Conservation (phyloP, 2,888 invertebrate species). For the Pinctada fucata region DNA sequence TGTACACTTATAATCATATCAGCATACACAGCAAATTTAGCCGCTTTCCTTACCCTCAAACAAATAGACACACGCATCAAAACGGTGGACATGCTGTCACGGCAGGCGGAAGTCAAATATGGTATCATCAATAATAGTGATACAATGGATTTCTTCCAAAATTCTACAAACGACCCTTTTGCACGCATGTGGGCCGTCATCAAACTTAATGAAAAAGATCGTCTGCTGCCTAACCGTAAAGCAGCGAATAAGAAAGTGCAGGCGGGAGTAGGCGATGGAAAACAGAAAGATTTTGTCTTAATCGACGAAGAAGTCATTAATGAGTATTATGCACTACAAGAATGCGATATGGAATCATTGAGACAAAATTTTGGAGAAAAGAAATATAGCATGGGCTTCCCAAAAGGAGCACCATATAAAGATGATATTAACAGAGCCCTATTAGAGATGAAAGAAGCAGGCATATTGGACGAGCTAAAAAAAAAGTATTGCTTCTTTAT, state of each 20-base stretch:
- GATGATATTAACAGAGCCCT: slow-evolving; percentile 66
- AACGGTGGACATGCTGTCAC: slow-evolving; percentile 59
- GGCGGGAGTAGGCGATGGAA: slow-evolving; percentile 25
- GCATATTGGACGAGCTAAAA: slow-evolving; percentile 57
- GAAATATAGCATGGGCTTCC: slow-evolving; percentile 67
- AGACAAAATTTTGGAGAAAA: slow-evolving; percentile 66
- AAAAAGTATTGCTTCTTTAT: slow-evolving; percentile 50
- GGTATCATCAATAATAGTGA: slow-evolving; percentile 63
- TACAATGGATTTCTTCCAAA: slow-evolving; percentile 60
- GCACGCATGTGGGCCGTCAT: slow-evolving; percentile 70
- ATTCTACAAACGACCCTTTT: slow-evolving; percentile 59
- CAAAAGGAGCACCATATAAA: slow-evolving; percentile 67
- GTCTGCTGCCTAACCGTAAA: slow-evolving; percentile 48
- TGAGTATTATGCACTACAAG: slow-evolving; percentile 60
- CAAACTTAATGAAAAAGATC: slow-evolving; percentile 56
- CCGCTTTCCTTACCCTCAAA: slow-evolving; percentile 67
- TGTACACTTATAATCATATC: slow-evolving; percentile 69
- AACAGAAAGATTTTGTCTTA: slow-evolving; percentile 47
- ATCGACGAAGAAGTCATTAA: slow-evolving; percentile 66
- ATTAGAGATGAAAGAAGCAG: slow-evolving; percentile 63
- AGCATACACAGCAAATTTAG: slow-evolving; percentile 72
- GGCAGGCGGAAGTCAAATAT: slow-evolving; percentile 61
- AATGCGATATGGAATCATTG: slow-evolving; percentile 66
- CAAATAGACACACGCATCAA: slow-evolving; percentile 66
- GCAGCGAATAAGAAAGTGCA: slow-evolving; percentile 55